Evolutionary conservation across 2,113 vertebrate species (phyloP).

Genomic region (Psilopsiagon aurifrons): DNA sequence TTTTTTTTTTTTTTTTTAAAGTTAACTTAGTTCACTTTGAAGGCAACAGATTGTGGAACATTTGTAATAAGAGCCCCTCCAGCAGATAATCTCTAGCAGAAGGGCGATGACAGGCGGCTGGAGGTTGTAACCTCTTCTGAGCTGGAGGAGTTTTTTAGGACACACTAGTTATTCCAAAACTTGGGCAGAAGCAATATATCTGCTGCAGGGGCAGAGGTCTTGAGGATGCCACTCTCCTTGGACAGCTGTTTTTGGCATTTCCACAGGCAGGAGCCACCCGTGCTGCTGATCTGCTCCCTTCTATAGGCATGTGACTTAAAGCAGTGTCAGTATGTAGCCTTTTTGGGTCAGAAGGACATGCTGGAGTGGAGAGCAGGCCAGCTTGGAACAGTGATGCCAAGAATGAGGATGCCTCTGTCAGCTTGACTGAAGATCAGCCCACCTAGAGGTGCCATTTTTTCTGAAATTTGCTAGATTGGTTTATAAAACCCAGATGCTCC

Average conservation of each 20-base stretch:
- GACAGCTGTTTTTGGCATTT: constrained; percentile 16
- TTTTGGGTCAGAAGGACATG: neutral
- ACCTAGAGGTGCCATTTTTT: neutral
- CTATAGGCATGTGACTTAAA: neutral
- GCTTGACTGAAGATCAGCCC: neutral
- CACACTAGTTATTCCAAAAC: neutral
- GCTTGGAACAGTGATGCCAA: neutral
- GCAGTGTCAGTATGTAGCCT: neutral
- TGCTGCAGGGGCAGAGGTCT: neutral
- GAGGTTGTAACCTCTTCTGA: constrained; percentile 45
- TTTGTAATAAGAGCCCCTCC: constrained; percentile 32
- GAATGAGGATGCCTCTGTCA: neutral
- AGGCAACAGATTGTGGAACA: constrained; percentile 49
- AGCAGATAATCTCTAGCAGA: constrained; percentile 48
- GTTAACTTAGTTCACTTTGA: neutral
- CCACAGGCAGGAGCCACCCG: neutral
- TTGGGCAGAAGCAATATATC: neutral
- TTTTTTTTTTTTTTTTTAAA: neutral
- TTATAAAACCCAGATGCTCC: neutral
- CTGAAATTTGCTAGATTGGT: neutral
- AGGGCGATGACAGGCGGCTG: constrained; percentile 34
- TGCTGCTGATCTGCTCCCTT: constrained; percentile 1
- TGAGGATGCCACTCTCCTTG: neutral
- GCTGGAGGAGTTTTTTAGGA: neutral
- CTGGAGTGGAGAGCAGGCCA: neutral